These are phyloP conservation scores for Holacanthella duospinosa DNA, from an alignment of 2,888 invertebrate genomes.

Conservation along the genomic window DNA sequence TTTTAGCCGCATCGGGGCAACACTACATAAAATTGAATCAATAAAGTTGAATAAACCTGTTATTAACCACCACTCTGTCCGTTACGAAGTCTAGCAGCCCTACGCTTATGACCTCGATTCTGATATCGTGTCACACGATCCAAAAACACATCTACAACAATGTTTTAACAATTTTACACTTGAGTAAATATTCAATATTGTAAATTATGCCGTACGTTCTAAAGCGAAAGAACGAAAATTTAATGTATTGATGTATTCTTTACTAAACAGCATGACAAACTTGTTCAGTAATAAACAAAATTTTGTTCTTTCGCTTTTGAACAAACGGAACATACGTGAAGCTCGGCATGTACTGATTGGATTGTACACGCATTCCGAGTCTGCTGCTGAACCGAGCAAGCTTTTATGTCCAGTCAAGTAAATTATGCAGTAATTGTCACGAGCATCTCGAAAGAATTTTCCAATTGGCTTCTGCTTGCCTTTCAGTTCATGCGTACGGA, in stretches of 20 bases:
- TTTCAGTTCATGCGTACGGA: slow-evolving; percentile 14
- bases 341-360: slow-evolving; percentile 26
- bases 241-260: not conserved
- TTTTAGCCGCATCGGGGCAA: too few species aligned
- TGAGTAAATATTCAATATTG: too few species aligned
- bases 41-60: too few species aligned
- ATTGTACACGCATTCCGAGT: slow-evolving; percentile 18
- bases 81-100: not conserved
- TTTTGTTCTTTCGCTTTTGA: not conserved
- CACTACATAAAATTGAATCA: too few species aligned
- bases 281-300: too few species aligned
- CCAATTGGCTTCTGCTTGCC: slow-evolving; percentile 10
- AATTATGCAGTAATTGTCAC: slow-evolving; percentile 30
- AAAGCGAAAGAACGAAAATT: too few species aligned
- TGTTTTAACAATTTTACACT: not conserved
- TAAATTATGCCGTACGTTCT: too few species aligned
- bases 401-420: slow-evolving; percentile 25
- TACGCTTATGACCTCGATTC: not conserved
- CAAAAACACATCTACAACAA: slow-evolving; percentile 18
- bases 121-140: slow-evolving; percentile 15
- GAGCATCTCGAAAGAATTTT: slow-evolving; percentile 26
- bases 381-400: slow-evolving; percentile 17
- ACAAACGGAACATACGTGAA: not conserved
- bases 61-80: not conserved
- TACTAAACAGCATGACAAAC: too few species aligned